phyloP scores from a whole-genome alignment of 2,888 invertebrate genomes.

The Hybos culiciformis region DNA sequence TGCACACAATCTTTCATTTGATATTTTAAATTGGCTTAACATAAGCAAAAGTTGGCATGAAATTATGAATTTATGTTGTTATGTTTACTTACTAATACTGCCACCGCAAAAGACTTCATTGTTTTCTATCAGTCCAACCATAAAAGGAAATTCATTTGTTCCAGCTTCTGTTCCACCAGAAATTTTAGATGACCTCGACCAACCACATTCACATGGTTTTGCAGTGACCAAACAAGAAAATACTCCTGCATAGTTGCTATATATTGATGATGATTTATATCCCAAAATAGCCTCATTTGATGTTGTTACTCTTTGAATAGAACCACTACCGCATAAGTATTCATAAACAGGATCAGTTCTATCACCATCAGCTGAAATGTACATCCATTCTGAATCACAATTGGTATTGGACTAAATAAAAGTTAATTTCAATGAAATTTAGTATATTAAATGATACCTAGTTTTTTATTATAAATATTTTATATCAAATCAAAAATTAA shows the following conservation, averaged over 20 bases:
- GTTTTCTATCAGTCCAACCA: constrained; percentile 36
- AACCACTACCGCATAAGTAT: constrained; percentile 26
- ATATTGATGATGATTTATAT: constrained; percentile 21
- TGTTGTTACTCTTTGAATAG: constrained; percentile 17
- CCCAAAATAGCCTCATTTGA: constrained; percentile 23
- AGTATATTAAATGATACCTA: too few relatives aligned
- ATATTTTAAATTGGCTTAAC: too few relatives aligned
- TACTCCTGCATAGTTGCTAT: constrained; percentile 14
- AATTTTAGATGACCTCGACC: constrained; percentile 35
- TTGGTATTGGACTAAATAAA: too few relatives aligned
- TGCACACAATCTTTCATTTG: too few relatives aligned
- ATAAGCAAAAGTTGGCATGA: too few relatives aligned
- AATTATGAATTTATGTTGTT: not conserved
- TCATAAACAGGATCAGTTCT: constrained; percentile 21
- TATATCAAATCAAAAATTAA: too few relatives aligned
- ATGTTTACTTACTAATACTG: constrained; percentile 29
- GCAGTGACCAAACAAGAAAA: constrained; percentile 22
- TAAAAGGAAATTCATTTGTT: constrained; percentile 45
- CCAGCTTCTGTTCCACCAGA: constrained; percentile 41
- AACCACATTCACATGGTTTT: constrained; percentile 28
- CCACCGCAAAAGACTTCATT: constrained; percentile 35
- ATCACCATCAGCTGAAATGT: constrained; percentile 27
- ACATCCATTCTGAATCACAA: constrained; percentile 28
- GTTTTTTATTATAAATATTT: too few relatives aligned
- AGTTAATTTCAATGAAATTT: too few relatives aligned